These are phyloP conservation scores for Tenualosa thibaudeaui DNA, from an alignment of 2,797 vertebrate species.

Conservation along the genomic window DNA sequence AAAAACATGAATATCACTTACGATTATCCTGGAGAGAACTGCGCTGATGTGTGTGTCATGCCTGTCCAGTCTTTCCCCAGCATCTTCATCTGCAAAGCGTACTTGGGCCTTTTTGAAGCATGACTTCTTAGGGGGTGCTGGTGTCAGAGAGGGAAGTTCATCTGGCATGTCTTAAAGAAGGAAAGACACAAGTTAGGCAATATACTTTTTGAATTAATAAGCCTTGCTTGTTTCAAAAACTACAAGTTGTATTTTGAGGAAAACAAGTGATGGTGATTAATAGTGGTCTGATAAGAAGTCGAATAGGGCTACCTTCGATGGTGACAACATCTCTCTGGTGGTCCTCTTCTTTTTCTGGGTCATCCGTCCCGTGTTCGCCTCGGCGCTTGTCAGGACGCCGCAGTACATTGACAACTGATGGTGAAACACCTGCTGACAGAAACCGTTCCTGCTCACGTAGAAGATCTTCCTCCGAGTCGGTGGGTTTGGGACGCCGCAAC, in stretches of 20 bases:
- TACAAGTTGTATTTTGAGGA: background rate
- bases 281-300: background rate
- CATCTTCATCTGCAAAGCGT: slow-evolving; percentile 81
- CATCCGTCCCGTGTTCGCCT: slow-evolving; percentile 61
- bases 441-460: slow-evolving; percentile 88
- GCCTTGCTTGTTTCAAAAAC: background rate
- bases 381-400: slow-evolving; percentile 87
- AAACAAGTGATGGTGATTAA: background rate
- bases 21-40: slow-evolving; percentile 90
- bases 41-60: slow-evolving; percentile 90
- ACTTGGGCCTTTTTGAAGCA: slow-evolving; percentile 76
- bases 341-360: slow-evolving; percentile 6
- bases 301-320: slow-evolving; percentile 74
- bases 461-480: slow-evolving; percentile 90
- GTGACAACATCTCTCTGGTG: slow-evolving; percentile 82
- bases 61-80: slow-evolving; percentile 78
- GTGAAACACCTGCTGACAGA: slow-evolving; percentile 73
- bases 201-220: background rate
- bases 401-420: slow-evolving; percentile 79
- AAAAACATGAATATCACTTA: slow-evolving; percentile 62
- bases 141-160: slow-evolving; percentile 83
- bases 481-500: slow-evolving; percentile 87
- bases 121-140: slow-evolving; percentile 89
- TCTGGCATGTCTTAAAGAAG: slow-evolving; percentile 82
- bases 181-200: background rate